A percentile compares a stretch with the other conserved stretches of the same genome.
These are phyloP conservation scores for Morbakka virulenta DNA, from an alignment of 30 jellyfish, hydroid and myxozoan genomes.

Conservation along the genomic window DNA sequence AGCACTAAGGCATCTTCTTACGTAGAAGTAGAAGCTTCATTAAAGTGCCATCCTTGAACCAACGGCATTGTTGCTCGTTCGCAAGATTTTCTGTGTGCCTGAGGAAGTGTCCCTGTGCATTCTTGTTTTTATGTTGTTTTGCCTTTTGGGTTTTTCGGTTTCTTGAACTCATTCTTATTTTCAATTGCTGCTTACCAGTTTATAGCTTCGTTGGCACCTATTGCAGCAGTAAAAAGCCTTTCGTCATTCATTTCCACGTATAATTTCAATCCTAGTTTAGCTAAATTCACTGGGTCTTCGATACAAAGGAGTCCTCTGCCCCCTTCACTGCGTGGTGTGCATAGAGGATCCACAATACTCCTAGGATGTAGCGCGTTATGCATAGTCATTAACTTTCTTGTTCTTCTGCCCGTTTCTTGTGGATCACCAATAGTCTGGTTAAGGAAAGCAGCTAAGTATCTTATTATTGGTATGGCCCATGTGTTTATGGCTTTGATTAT, in stretches of 20 bases:
- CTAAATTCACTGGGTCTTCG: conserved; percentile 11
- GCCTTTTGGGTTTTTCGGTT: conserved; percentile 6
- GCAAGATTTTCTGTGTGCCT: conserved; percentile 24
- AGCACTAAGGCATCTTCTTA: too few species aligned
- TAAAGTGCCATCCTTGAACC: conserved; percentile 7
- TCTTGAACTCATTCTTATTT: conserved; percentile 11
- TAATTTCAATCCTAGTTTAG: conserved; percentile 2
- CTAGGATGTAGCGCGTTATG: conserved; percentile 30
- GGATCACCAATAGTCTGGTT: conserved; percentile 13
- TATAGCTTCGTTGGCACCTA: conserved; percentile 17
- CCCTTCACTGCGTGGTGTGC: conserved; percentile 39
- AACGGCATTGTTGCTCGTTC: not conserved
- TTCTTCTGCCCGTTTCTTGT: conserved; percentile 14
- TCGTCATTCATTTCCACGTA: conserved; percentile 16
- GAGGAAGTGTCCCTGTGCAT: conserved; percentile 17
- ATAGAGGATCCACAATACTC: conserved; percentile 17
- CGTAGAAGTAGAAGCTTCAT: too few species aligned
- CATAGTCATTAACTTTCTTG: not conserved
- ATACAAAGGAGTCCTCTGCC: conserved; percentile 31
- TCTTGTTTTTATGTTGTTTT: conserved; percentile 11
- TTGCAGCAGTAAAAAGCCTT: conserved; percentile 11
- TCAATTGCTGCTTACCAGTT: conserved; percentile 13
- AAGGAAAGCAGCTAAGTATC: conserved; percentile 4
- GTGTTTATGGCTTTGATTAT: conserved; percentile 22
- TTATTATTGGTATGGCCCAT: conserved; percentile 19